Percentiles rank a stretch among this genome's conserved stretches.
Evolutionary conservation across 2,113 vertebrate species (phyloP).

Genomic region (Fregetta grallaria): DNA sequence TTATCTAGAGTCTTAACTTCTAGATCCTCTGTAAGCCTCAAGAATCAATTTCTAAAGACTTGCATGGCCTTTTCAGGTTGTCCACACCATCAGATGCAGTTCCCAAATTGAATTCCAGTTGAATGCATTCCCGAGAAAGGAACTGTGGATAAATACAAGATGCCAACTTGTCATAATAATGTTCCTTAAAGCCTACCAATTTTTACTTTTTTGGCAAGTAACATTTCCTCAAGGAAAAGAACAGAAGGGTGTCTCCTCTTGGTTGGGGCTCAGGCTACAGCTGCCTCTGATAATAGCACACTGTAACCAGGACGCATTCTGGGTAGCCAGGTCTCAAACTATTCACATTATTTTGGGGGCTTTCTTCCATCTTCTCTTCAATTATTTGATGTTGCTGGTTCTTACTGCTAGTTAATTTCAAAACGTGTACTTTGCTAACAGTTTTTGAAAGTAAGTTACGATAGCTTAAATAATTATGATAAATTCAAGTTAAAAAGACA

Average conservation of each 20-base stretch:
- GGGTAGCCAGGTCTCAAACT: not conserved
- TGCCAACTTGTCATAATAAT: conserved; percentile 39
- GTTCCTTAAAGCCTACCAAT: conserved; percentile 4
- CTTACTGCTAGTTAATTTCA: not conserved
- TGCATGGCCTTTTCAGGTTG: not conserved
- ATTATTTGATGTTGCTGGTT: not conserved
- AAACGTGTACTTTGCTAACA: not conserved
- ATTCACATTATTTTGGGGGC: not conserved
- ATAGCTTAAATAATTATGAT: not conserved
- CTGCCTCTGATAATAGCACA: not conserved
- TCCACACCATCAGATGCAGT: not conserved
- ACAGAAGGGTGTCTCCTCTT: conserved; percentile 14
- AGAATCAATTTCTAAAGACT: not conserved
- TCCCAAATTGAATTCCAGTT: not conserved
- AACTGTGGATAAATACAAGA: conserved; percentile 6
- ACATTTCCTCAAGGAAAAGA: conserved; percentile 21
- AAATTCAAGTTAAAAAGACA: too few species aligned
- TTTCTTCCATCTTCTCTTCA: not conserved
- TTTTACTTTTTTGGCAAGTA: conserved; percentile 45
- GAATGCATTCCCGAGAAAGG: not conserved
- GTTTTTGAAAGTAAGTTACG: not conserved
- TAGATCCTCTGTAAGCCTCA: not conserved
- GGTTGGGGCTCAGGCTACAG: not conserved
- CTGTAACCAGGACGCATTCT: not conserved
- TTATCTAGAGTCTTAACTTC: not conserved